Evolutionary conservation across 2,113 vertebrate genomes (phyloP).

Genomic region (Microtus oregoni): DNA sequence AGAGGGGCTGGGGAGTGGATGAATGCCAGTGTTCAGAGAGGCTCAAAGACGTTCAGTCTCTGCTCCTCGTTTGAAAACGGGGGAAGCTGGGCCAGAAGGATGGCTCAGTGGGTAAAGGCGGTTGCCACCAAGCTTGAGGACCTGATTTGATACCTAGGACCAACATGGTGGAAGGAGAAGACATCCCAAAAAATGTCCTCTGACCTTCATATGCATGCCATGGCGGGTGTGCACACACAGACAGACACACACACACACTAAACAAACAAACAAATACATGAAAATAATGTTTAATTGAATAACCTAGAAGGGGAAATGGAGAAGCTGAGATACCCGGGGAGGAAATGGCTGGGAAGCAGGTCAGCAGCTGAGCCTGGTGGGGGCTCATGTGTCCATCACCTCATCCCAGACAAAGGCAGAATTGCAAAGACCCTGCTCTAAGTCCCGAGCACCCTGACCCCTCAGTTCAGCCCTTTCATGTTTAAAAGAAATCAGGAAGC

Average conservation of each 20-base stretch:
- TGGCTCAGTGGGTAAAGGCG: neutral
- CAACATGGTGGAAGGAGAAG: neutral
- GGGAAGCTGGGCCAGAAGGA: neutral
- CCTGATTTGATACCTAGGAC: neutral
- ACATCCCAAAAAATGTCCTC: neutral
- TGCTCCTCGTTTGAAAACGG: neutral
- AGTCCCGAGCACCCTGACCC: accelerated
- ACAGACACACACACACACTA: neutral
- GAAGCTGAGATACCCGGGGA: neutral
- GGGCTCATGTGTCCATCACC: neutral
- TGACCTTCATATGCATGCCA: neutral
- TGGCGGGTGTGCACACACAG: neutral
- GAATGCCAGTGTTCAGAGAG: neutral
- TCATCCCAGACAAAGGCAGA: neutral
- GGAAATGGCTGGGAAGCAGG: neutral
- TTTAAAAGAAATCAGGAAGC: neutral
- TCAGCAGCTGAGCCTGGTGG: neutral
- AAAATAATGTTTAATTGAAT: neutral
- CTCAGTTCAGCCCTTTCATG: neutral
- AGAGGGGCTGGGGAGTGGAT: neutral
- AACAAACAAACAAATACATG: neutral
- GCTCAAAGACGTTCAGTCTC: neutral
- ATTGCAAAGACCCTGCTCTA: neutral
- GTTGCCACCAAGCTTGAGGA: neutral
- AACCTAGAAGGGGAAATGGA: neutral